phyloP scores from a whole-genome alignment of 2,113 vertebrate genomes.

The Pavo muticus region DNA sequence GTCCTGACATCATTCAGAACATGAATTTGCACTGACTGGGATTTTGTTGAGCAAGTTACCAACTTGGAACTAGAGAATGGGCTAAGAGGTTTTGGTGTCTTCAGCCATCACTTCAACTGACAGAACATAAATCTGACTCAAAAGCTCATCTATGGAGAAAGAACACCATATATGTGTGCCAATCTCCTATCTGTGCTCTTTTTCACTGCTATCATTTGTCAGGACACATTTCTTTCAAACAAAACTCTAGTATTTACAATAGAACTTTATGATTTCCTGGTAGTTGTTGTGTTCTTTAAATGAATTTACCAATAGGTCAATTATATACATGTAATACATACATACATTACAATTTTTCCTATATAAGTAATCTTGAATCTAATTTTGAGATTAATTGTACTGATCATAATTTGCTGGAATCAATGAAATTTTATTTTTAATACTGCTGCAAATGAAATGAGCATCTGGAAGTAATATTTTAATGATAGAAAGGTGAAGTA shows the following conservation, averaged over 20 bases:
- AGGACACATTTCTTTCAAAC: not conserved
- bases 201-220: not conserved
- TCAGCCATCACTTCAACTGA: not conserved
- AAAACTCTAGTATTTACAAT: not conserved
- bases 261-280: not conserved
- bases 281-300: rapidly evolving
- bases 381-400: too few species aligned
- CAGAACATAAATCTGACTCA: not conserved
- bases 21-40: not conserved
- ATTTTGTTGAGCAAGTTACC: not conserved
- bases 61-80: not conserved
- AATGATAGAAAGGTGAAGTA: too few species aligned
- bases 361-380: too few species aligned
- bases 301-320: not conserved
- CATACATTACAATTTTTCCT: too few species aligned
- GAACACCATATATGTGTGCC: not conserved
- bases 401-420: too few species aligned
- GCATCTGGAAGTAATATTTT: too few species aligned
- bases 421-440: too few species aligned
- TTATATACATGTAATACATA: too few species aligned
- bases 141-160: not conserved
- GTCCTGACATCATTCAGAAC: not conserved
- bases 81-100: not conserved
- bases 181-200: not conserved
- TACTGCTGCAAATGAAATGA: too few species aligned